phyloP scores from a whole-genome alignment of 2,113 vertebrate genomes.

The Manacus vitellinus region DNA sequence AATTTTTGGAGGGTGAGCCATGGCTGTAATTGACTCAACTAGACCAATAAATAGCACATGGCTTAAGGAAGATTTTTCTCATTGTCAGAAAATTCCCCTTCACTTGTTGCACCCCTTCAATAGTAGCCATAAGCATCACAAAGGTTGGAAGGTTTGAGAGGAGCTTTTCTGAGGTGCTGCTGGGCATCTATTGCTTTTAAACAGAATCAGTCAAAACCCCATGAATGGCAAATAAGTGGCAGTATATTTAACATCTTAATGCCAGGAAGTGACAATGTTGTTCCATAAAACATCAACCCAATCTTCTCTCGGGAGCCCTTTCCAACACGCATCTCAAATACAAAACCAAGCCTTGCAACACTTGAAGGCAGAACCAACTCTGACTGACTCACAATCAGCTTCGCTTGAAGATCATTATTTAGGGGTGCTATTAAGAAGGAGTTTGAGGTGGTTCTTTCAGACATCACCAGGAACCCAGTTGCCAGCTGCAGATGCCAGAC shows the following conservation, averaged over 20 bases:
- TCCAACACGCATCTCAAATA: not conserved
- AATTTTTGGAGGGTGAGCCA: not conserved
- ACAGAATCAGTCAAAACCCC: not conserved
- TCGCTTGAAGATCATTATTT: not conserved
- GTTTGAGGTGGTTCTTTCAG: not conserved
- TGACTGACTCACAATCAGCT: not conserved
- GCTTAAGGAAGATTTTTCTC: not conserved
- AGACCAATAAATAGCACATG: not conserved
- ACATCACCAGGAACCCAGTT: not conserved
- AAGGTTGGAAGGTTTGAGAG: not conserved
- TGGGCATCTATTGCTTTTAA: not conserved
- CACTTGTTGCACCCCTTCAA: not conserved
- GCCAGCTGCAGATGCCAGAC: not conserved
- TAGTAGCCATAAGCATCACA: not conserved
- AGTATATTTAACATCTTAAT: not conserved
- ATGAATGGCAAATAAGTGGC: not conserved
- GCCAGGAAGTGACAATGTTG: not conserved
- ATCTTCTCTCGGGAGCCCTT: rapidly evolving
- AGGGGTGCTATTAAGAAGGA: not conserved
- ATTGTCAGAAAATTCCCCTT: not conserved
- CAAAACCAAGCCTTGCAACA: not conserved
- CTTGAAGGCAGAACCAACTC: not conserved
- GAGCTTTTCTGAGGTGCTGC: not conserved
- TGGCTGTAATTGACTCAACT: not conserved
- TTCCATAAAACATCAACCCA: not conserved